Evolutionary conservation across 2,797 vertebrate genomes (phyloP).

Genomic region (Zalophus californianus): DNA sequence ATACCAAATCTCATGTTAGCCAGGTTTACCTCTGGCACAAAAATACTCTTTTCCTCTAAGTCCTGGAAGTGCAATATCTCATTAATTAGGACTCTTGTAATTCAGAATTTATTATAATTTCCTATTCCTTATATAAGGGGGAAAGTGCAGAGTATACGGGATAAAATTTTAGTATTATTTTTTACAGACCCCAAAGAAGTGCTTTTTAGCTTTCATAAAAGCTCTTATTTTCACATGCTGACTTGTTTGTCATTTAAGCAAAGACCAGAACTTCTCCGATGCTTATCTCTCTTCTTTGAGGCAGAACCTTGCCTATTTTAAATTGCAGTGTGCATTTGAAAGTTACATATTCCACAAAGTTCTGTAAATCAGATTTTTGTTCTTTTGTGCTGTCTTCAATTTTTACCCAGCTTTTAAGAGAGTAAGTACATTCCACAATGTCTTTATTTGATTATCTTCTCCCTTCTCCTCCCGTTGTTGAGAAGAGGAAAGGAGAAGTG

Average conservation of each 20-base stretch:
- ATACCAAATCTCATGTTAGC: background rate
- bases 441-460: background rate
- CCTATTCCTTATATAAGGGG: background rate
- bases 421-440: background rate
- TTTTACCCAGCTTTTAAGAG: background rate
- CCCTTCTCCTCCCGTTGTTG: background rate
- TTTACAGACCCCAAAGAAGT: background rate
- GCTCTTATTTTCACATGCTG: background rate
- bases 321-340: background rate
- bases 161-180: background rate
- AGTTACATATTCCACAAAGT: background rate
- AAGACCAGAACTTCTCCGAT: background rate
- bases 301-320: background rate
- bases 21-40: conserved; percentile 15
- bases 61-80: conserved; percentile 21
- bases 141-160: background rate
- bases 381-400: background rate
- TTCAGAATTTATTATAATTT: background rate
- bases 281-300: background rate
- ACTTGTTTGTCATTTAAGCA: background rate
- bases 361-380: background rate
- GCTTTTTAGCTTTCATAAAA: background rate
- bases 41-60: background rate
- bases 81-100: background rate
- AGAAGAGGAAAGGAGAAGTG: conserved; percentile 4